Evolutionary conservation across 1,140 invertebrate species (phyloP), one percentile per base, ranked within the genome.

Genomic region (Lucilia cuprina): DNA sequence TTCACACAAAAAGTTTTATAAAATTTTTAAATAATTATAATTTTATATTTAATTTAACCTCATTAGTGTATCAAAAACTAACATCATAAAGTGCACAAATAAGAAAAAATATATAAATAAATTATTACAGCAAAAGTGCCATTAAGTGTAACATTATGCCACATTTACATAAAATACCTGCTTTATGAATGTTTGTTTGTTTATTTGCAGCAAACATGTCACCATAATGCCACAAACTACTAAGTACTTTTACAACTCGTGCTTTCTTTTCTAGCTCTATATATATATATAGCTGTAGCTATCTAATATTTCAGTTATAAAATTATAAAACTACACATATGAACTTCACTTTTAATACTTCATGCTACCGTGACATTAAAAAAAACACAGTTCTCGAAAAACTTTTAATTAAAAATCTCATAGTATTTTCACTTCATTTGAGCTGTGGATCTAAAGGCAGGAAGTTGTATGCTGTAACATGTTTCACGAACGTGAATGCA

Each of bases 361-460:
- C 14, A 60, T 60, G 55, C 55, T 3, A 60, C 65, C 8, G n/a
- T 70, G 65, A 70, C 65, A 21, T 70, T 70, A 70, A 60, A 60
- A 70, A n/a, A n/a, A n/a, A n/a, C 65, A 70, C 21, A 21, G 65
- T 70, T 21, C n/a, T 17, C n/a, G 65, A 21, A 70, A 70, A 70
- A 70, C 65, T 70, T 70, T 70, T 70, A 70, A 70, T 70, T 70
- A 70, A 70, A 70, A 21, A n/a, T 70, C 65, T 70, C 65, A 5
- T 70, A 14, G 65, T 19, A 60, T 70, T 70, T 70, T 70, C 19
- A 21, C 65, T 70, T 70, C n/a, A 70, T 70, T 70, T 70, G 65
- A 70, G 8, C 65, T 21, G 65, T 8, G 65, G n/a, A 14, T 60
- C 0, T 60, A 13, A 8, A n/a, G 50, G 10, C 50, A 55, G 10